Base-by-base conservation (phyloP, 2,113 vertebrate species). In the Hemiprocne comata region DNA sequence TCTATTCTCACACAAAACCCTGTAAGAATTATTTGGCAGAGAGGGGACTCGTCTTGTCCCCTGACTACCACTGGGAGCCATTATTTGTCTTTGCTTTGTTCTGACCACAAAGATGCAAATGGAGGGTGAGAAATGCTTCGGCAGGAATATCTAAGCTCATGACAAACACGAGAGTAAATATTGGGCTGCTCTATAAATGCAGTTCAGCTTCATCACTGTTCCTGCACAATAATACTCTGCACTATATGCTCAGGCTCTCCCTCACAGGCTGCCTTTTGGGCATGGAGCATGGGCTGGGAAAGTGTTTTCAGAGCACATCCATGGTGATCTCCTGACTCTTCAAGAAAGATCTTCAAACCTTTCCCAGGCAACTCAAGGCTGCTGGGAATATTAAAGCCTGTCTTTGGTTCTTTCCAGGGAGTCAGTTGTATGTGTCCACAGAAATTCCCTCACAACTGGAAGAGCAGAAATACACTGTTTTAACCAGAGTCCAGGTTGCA, bases 11-110 rank as follows among this genome's bases (percentile, higher is more conserved):
- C 34, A 40, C 34, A 75, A 75, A 87, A 13, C 11, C 19, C 44
- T 31, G 16, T 17, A 85, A 85, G 40, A 83, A 10, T 71, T 71
- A 78, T n/a, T 67, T 74, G 54, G 24, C 36, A 71, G 54, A 93
- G 57, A 69, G n/a, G 7, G 26, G 20, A 38, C 36, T 69, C 74
- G 64, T 76, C 34, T 38, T 50, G 46, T 51, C n/a, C 53, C 33
- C 44, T 70, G 50, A 33, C 40, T 13, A 23, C 31, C 44, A 40
- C 50, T 51, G 61, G 61, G 51, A 95, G 7, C 44, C 40, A 40
- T 66, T 57, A 55, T 74, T 65, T 77, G 33, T 57, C 66, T 89
- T 64, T 70, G 74, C 58, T 91, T 95, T 93, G 18, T 62, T 95
- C 85, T 79, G n/a, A 61, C 46, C 31, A 73, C 71, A 73, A 57